These are phyloP conservation scores for Xyliphius kryptos DNA, from an alignment of 2,113 vertebrate species.

Conservation along the genomic window DNA sequence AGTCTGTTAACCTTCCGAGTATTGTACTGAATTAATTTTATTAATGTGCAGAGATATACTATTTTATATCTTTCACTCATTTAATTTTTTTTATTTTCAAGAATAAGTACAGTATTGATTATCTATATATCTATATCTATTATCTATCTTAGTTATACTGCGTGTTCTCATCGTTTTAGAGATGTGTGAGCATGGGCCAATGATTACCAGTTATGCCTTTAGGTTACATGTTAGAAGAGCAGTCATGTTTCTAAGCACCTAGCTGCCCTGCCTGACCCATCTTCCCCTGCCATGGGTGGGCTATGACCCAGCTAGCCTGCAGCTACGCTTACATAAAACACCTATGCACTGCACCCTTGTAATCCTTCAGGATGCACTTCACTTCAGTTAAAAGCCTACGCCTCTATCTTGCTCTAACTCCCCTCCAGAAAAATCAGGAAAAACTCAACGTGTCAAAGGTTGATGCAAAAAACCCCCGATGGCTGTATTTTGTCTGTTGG, in stretches of 20 bases:
- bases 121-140: no score
- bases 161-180: no score
- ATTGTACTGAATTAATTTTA: conserved; percentile 25
- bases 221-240: conserved; percentile 28
- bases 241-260: conserved; percentile 48
- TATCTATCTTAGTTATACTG: no score
- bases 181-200: no score
- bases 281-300: conserved; percentile 56
- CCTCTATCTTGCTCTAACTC: conserved; percentile 39
- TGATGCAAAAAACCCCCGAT: no score
- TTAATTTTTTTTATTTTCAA: no score
- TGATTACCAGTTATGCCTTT: conserved; percentile 13
- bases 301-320: conserved; percentile 61
- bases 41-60: conserved; percentile 25
- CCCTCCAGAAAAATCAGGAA: conserved; percentile 52
- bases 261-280: conserved; percentile 47
- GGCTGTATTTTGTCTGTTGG: no score
- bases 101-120: no score
- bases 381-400: conserved; percentile 44
- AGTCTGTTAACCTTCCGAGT: conserved; percentile 16
- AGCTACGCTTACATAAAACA: conserved; percentile 53
- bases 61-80: no score
- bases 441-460: conserved; percentile 57
- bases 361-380: conserved; percentile 58
- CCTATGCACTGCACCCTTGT: conserved; percentile 55